Conservation (phyloP, 2,113 vertebrate genomes). For the Oryzias melastigma region DNA sequence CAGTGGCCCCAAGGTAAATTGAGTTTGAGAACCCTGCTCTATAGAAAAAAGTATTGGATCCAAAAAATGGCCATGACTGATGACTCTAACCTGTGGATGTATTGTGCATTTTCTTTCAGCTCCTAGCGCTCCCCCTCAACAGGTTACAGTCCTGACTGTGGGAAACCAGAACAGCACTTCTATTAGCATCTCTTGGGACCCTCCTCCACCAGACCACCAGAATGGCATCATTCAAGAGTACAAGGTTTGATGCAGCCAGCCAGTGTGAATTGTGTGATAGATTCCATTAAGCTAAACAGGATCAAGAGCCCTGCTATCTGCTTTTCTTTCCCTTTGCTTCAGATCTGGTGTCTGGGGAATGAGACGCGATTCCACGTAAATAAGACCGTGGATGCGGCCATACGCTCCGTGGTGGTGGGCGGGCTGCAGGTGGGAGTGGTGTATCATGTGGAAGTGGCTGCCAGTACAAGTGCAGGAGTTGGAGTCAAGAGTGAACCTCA, state of each 20-base stretch:
- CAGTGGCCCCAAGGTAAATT: too few relatives aligned
- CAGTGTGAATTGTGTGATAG: conserved; percentile 11
- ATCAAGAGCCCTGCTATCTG: background rate
- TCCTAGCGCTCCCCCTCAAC: conserved; percentile 95
- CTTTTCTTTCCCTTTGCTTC: conserved; percentile 37
- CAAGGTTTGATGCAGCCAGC: conserved; percentile 78
- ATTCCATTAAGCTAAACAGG: conserved; percentile 1
- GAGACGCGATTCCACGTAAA: conserved; percentile 98
- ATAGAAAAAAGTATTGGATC: too few relatives aligned
- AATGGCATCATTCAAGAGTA: conserved; percentile 99
- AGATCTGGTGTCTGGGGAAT: conserved; percentile 99
- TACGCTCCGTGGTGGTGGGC: conserved; percentile 95
- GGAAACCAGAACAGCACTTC: conserved; percentile 97
- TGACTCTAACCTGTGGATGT: conserved; percentile 12
- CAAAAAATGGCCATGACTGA: too few relatives aligned
- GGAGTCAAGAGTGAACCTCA: conserved; percentile 96
- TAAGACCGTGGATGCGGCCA: conserved; percentile 96
- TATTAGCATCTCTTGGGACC: conserved; percentile 98
- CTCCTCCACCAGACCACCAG: conserved; percentile 93
- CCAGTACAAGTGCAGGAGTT: conserved; percentile 93
- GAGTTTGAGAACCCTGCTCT: too few relatives aligned
- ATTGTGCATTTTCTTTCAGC: conserved; percentile 77
- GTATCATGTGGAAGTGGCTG: conserved; percentile 94
- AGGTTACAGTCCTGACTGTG: conserved; percentile 93
- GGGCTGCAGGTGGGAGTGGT: conserved; percentile 93